A percentile compares a stretch with the other conserved stretches of the same genome.
Conservation (phyloP, 2,888 invertebrate genomes). For the Sussaba pulchella region DNA sequence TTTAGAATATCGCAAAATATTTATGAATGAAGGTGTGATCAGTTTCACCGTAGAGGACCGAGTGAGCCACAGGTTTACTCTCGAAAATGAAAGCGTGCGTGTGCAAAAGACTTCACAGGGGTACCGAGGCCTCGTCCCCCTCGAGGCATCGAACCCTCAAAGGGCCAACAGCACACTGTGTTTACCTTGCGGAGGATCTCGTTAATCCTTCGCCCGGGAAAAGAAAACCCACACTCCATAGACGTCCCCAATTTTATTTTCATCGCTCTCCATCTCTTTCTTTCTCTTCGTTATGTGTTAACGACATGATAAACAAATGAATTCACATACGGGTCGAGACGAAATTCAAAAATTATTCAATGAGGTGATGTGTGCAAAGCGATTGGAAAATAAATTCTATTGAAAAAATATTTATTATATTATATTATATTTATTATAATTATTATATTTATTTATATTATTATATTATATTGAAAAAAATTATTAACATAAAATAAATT, state of each 20-base stretch:
- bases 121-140: neutral
- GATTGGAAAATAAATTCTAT: too few relatives aligned
- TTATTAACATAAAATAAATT: too few relatives aligned
- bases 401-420: too few relatives aligned
- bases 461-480: too few relatives aligned
- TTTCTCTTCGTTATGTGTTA: neutral
- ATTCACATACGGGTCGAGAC: constrained; percentile 8
- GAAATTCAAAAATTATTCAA: constrained; percentile 24
- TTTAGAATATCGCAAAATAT: too few relatives aligned
- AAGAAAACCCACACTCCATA: neutral
- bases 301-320: constrained; percentile 7
- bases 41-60: neutral
- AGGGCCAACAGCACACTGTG: constrained; percentile 29
- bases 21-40: neutral
- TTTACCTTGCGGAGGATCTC: constrained; percentile 55
- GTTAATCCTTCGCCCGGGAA: constrained; percentile 36
- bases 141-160: constrained; percentile 30
- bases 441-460: too few relatives aligned
- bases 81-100: constrained; percentile 18
- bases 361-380: constrained; percentile 21
- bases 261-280: neutral
- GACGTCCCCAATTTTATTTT: neutral
- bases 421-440: too few relatives aligned
- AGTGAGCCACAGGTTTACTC: constrained; percentile 72
- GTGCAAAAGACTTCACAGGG: constrained; percentile 9